Evolutionary conservation across 2,113 vertebrate genomes (phyloP).

Genomic region (Bostrychus sinensis): DNA sequence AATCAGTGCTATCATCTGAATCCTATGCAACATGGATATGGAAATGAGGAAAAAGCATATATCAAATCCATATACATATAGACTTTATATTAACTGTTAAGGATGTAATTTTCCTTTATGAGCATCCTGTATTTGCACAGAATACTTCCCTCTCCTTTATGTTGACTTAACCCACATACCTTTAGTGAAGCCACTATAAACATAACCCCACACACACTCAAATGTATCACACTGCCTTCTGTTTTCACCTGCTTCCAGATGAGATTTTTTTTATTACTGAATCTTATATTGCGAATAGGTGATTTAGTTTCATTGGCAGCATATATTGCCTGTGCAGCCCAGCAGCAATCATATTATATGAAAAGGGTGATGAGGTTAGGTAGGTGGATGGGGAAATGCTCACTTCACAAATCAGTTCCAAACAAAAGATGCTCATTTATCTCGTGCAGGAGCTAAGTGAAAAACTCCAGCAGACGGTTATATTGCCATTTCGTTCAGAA

Average conservation of each 20-base stretch:
- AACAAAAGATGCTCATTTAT: slow-evolving; percentile 10
- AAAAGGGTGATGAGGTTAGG: slow-evolving; percentile 15
- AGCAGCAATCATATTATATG: slow-evolving; percentile 14
- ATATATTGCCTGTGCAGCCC: slow-evolving; percentile 9
- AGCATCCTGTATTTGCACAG: background rate
- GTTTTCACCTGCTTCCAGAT: slow-evolving; percentile 11
- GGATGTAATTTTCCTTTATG: slow-evolving; percentile 9
- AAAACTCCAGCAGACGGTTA: slow-evolving; percentile 1
- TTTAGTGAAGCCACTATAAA: background rate
- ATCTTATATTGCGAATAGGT: slow-evolving; percentile 13
- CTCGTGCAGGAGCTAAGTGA: slow-evolving; percentile 5
- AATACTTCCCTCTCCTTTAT: background rate
- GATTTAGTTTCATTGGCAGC: slow-evolving; percentile 14
- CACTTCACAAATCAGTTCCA: slow-evolving; percentile 9
- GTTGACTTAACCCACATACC: background rate
- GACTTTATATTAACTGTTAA: slow-evolving; percentile 9
- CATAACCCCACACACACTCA: background rate
- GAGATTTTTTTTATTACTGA: slow-evolving; percentile 12
- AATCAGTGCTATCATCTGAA: background rate
- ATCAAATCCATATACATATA: slow-evolving; percentile 9
- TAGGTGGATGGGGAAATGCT: slow-evolving; percentile 13
- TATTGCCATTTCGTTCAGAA: background rate
- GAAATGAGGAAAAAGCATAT: background rate
- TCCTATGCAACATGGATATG: background rate
- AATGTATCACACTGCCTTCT: slow-evolving; percentile 5